These are phyloP conservation scores for Cottus gobio DNA, from an alignment of 2,113 vertebrate genomes.

Conservation along the genomic window DNA sequence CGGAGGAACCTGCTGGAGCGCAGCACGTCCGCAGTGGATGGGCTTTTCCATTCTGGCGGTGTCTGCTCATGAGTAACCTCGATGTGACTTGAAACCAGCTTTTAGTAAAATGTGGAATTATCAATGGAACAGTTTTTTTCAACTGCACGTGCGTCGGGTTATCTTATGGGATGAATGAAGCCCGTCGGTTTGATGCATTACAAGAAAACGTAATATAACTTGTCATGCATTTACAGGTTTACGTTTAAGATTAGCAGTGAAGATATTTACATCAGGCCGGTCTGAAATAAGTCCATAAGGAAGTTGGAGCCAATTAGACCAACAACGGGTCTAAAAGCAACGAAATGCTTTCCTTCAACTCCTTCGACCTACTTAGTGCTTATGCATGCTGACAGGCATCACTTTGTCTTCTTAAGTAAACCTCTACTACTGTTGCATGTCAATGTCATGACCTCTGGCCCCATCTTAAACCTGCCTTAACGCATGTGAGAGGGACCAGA, in stretches of 20 bases:
- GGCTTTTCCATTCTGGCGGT: background rate
- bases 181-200: too few species aligned
- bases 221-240: background rate
- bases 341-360: background rate
- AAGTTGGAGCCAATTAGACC: background rate
- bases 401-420: conserved; percentile 26
- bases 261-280: background rate
- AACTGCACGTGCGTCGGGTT: background rate
- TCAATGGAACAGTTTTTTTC: too few species aligned
- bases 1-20: background rate
- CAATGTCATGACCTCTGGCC: conserved; percentile 26
- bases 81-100: background rate
- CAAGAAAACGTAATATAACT: too few species aligned
- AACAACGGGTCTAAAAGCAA: background rate
- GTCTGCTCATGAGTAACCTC: fast-evolving
- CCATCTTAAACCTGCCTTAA: background rate
- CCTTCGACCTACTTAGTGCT: background rate
- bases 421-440: conserved; percentile 4
- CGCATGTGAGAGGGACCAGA: conserved; percentile 27
- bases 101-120: too few species aligned
- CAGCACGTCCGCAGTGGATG: background rate
- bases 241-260: background rate
- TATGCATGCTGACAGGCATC: background rate
- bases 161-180: background rate
- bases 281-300: background rate